Evolutionary conservation across 2,797 vertebrate genomes (phyloP), one percentile per base, ranked within the genome.

Genomic region (Sarcoramphus papa): DNA sequence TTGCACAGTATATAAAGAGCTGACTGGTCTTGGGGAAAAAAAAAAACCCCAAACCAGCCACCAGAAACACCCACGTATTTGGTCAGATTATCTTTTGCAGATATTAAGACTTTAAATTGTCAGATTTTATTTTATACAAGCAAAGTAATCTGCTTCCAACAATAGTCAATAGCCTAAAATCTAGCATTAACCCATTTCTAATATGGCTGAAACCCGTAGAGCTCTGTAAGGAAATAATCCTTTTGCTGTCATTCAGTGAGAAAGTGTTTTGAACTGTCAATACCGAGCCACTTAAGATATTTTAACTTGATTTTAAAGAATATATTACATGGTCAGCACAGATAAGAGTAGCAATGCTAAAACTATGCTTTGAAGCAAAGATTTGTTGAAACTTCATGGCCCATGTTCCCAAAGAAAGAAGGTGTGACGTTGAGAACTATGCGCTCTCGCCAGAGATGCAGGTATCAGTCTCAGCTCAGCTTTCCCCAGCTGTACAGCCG

Each of bases 171-270:
- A 95, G 85, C 62, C 75, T 88, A 90, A 95, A 97, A 97, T 97
- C 93, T 93, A 92, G 82, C 91, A 96, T 96, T 97, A 97, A 92
- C 91, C 88, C 90, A 97, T 95, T 97, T 97, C 91, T 90, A 95
- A 83, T 77, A 82, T 35, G 62, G 45, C 53, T 90, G 85, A 90
- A 88, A 94, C 90, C 88, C 40, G 47, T 28, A 82, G 77, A 89
- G 56, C 78, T 81, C 87, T 82, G 14, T 51, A 82, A 91, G 41
- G 88, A 53, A 96, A 89, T 94, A 89, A 97, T 92, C 72, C 86
- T 81, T 93, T 48, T 56, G 47, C 62, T 73, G 40, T 56, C 87
- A 57, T 64, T 91, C 74, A 62, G 47, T 78, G 8, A 4, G 3
- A 53, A 88, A 91, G 35, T 28, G 47, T 56, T 93, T 75, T n/a